A percentile compares a stretch with the other conserved stretches of the same genome.
Conservation (phyloP, 2,113 vertebrate species). For the Bubo scandiacus region DNA sequence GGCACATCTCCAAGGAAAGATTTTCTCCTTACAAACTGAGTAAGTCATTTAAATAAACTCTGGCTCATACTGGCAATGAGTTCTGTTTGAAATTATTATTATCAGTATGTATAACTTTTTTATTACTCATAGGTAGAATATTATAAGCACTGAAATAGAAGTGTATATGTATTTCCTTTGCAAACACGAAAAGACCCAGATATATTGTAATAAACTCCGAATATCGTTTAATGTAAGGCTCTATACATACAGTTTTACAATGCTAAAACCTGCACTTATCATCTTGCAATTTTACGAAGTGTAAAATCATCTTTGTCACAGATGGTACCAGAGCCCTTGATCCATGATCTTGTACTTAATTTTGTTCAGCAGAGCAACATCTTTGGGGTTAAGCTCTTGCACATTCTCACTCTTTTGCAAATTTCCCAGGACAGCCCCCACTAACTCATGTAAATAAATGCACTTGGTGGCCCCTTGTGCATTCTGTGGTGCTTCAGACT, state of each 20-base stretch:
- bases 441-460: background rate
- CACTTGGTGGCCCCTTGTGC: background rate
- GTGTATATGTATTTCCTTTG: background rate
- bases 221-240: background rate
- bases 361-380: background rate
- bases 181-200: background rate
- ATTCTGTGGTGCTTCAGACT: background rate
- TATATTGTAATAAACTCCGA: background rate
- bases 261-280: background rate
- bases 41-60: conserved; percentile 64
- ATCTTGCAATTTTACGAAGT: background rate
- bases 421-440: background rate
- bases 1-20: conserved; percentile 84
- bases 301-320: background rate
- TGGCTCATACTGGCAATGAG: background rate
- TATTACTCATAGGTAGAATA: background rate
- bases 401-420: background rate
- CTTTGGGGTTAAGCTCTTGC: background rate
- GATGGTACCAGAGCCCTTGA: background rate
- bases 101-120: background rate
- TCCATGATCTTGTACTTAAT: background rate
- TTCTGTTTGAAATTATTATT: background rate
- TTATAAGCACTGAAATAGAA: background rate
- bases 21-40: conserved; percentile 87
- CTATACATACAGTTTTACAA: background rate